Percentiles rank a stretch among this genome's conserved stretches.
These are phyloP conservation scores for Drosophila barbarae DNA, from an alignment of 2,888 invertebrate species.

Conservation along the genomic window DNA sequence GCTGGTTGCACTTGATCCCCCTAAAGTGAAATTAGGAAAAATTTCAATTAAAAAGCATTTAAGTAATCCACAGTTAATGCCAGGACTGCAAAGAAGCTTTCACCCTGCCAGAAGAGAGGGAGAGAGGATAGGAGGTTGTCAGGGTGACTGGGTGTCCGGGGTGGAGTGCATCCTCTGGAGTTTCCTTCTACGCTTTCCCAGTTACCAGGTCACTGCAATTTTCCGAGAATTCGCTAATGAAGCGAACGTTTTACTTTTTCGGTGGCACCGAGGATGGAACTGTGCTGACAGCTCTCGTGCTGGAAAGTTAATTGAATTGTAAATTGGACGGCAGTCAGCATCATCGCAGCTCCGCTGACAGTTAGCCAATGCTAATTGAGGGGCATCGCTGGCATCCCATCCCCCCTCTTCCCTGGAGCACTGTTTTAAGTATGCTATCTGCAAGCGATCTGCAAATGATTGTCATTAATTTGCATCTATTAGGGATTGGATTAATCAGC, in stretches of 20 bases:
- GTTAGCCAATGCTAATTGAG: conserved; percentile 53
- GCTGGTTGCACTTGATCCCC: conserved; percentile 72
- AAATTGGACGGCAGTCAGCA: conserved; percentile 54
- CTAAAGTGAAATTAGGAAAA: conserved; percentile 73
- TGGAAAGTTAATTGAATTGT: conserved; percentile 68
- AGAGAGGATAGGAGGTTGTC: background rate
- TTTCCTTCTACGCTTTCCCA: conserved; percentile 16
- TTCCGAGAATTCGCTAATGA: conserved; percentile 64
- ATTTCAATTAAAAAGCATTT: conserved; percentile 78
- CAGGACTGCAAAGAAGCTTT: conserved; percentile 54
- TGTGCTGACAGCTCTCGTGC: conserved; percentile 57
- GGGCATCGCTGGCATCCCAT: conserved; percentile 32
- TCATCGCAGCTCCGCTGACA: conserved; percentile 13
- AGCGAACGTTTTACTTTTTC: conserved; percentile 48
- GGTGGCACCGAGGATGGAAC: conserved; percentile 20
- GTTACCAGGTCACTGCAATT: conserved; percentile 66
- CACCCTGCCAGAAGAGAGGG: conserved; percentile 3
- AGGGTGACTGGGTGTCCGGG: conserved; percentile 1
- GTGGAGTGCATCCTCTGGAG: conserved; percentile 35
- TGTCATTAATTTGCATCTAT: conserved; percentile 44
- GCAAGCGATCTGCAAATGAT: conserved; percentile 40
- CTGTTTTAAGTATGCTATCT: conserved; percentile 28
- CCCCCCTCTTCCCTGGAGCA: conserved; percentile 11
- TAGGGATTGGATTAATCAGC: conserved; percentile 37
- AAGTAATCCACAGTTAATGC: conserved; percentile 75